Evolutionary conservation across 2,797 vertebrate species (phyloP).

Genomic region (Heliangelus exortis): DNA sequence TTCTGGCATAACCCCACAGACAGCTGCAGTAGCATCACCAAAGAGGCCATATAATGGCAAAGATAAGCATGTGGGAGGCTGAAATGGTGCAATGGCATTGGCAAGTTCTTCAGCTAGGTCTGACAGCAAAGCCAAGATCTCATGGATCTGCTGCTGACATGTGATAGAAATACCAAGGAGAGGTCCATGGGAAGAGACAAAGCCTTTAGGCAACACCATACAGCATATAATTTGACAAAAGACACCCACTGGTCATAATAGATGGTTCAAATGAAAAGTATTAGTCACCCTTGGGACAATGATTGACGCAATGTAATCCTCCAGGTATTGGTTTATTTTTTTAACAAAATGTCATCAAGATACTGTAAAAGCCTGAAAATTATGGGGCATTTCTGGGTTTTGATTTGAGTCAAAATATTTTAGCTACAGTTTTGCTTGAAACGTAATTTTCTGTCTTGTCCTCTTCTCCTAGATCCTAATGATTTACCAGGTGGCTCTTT

Average conservation of each 20-base stretch:
- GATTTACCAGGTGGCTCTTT: slow-evolving; percentile 24
- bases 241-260: not conserved
- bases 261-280: slow-evolving; percentile 14
- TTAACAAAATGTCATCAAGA: slow-evolving; percentile 10
- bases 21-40: not conserved
- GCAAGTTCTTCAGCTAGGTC: not conserved
- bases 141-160: not conserved
- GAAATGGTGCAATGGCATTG: not conserved
- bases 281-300: slow-evolving; percentile 2
- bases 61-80: not conserved
- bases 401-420: not conserved
- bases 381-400: not conserved
- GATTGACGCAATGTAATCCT: not conserved
- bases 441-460: slow-evolving; percentile 25
- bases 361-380: not conserved
- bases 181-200: slow-evolving; percentile 7
- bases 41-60: not conserved
- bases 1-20: not conserved
- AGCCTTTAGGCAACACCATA: not conserved
- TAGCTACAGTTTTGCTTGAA: not conserved
- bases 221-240: slow-evolving; percentile 20
- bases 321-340: not conserved
- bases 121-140: not conserved
- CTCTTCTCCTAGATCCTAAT: not conserved
- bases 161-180: not conserved